phyloP scores from a whole-genome alignment of 2,888 invertebrate species.

The Drosophila rubida region DNA sequence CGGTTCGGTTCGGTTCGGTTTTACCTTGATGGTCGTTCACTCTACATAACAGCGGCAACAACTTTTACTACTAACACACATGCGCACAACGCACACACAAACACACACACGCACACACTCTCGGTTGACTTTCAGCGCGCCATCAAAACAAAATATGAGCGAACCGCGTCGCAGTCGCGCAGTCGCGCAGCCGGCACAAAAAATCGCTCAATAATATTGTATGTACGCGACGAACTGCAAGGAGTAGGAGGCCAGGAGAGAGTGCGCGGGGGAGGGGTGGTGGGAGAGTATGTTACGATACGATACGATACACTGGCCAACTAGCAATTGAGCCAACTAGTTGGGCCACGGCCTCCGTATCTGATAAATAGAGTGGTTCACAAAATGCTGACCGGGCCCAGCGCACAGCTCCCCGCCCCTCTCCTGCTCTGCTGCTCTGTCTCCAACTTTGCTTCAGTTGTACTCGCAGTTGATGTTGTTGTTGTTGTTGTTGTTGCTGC shows the following conservation, averaged over 20 bases:
- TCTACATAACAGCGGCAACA: conserved; percentile 67
- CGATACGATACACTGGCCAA: conserved; percentile 67
- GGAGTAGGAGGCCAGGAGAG: background rate
- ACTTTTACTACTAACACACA: conserved; percentile 78
- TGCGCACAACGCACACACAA: conserved; percentile 10
- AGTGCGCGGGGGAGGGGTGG: no score
- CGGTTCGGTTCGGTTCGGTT: conserved; percentile 56
- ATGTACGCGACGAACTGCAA: conserved; percentile 18
- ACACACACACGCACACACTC: conserved; percentile 9
- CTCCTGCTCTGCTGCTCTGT: background rate
- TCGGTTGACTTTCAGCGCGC: conserved; percentile 76
- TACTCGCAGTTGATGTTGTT: background rate
- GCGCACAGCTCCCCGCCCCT: conserved; percentile 3
- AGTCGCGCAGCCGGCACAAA: conserved; percentile 64
- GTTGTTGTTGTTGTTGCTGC: background rate
- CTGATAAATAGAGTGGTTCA: conserved; percentile 83
- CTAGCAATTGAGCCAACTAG: conserved; percentile 79
- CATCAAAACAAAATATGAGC: conserved; percentile 82
- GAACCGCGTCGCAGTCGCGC: conserved; percentile 43
- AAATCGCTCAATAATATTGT: conserved; percentile 80
- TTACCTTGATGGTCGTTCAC: conserved; percentile 81
- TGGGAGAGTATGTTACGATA: conserved; percentile 8
- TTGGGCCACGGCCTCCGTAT: conserved; percentile 69
- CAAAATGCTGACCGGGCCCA: conserved; percentile 75
- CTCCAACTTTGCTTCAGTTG: background rate